Evolutionary conservation across 2,888 invertebrate species (phyloP).

Genomic region (Pollenia labialis): DNA sequence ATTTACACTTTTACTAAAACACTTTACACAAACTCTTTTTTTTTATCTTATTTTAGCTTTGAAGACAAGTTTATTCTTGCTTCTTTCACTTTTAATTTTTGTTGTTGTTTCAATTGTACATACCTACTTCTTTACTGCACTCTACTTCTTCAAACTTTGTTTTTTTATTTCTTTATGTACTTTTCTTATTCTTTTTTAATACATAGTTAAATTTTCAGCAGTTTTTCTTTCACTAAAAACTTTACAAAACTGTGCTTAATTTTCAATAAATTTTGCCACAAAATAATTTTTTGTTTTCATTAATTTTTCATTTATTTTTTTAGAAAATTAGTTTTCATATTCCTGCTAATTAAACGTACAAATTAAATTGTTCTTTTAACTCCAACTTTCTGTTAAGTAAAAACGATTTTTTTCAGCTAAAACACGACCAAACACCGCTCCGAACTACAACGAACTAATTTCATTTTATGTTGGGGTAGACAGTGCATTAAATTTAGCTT

Average conservation of each 20-base stretch:
- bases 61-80: conserved; percentile 41
- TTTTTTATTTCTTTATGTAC: conserved; percentile 13
- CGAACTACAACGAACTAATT: conserved; percentile 74
- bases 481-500: conserved; percentile 37
- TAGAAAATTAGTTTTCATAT: conserved; percentile 8
- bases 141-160: conserved; percentile 11
- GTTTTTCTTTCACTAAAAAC: neutral
- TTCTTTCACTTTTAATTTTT: conserved; percentile 55
- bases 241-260: neutral
- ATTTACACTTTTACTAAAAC: neutral
- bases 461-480: conserved; percentile 67
- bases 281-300: neutral
- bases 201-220: neutral
- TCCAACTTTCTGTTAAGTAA: neutral
- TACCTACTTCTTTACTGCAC: conserved; percentile 4
- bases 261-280: neutral
- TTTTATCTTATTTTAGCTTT: neutral
- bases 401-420: neutral
- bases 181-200: neutral
- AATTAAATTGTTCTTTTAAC: conserved; percentile 19
- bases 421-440: conserved; percentile 71
- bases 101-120: neutral
- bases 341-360: conserved; percentile 41
- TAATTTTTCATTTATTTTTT: neutral
- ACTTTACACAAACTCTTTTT: neutral